Evolutionary conservation across 2,113 vertebrate species (phyloP), one percentile per base, ranked within the genome.

Genomic region (Chaenogobius annularis): DNA sequence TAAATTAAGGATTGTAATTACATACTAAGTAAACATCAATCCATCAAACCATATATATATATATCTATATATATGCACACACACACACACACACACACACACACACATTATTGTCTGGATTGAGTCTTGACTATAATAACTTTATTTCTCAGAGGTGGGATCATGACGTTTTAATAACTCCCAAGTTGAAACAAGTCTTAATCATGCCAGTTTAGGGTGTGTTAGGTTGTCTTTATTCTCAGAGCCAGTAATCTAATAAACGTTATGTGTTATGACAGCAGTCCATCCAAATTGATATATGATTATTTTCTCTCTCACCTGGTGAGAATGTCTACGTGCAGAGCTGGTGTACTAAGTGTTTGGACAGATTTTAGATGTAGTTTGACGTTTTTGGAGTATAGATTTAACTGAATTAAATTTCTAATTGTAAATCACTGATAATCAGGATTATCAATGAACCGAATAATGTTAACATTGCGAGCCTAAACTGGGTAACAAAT

Each of bases 151-250:
- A 54, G 54, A 47, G 44, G 44, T 72, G 40, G 19, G 26, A 66
- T 67, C 69, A 65, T 48, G 47, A 5, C 19, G 40, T 55, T 63
- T 73, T 70, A 78, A 56, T 12, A 79, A 78, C 82, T 84, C 43
- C 62, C 92, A 58, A 93, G 95, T 89, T 87, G 86, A 12, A 37
- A 84, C 95, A 93, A 94, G 94, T 88, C 88, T 72, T 71, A 90
- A 79, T 89, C 78, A 0, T 92, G 86, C 88, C 92, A 93, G 84
- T 86, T 76, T 79, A 91, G 83, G 87, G 89, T 89, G 90, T 87
- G 87, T 93, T 92, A 93, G 93, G 92, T 50, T 17, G n/a, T 73
- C 64, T 75, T 55, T 40, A 20, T 73, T 67, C 20, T 17, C 78
- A 69, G 10, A 19, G 59, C 68, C 54, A 69, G 14, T 48, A 58